phyloP scores from a whole-genome alignment of 2,888 invertebrate genomes.

The Scaptomyza parva region DNA sequence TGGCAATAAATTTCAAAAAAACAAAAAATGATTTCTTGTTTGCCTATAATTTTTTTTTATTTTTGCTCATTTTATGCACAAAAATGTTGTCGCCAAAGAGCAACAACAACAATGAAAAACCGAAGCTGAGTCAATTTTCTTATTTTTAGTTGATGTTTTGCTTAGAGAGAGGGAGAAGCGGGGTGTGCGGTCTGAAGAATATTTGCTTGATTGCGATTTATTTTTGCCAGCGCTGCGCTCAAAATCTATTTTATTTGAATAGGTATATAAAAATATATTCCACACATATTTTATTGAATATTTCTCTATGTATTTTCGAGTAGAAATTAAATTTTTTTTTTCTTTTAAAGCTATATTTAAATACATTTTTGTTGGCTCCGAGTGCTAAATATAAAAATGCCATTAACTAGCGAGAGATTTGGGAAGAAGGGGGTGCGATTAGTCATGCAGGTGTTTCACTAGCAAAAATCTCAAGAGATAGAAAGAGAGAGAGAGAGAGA shows the following conservation, averaged over 20 bases:
- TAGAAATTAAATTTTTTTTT: slow-evolving; percentile 43
- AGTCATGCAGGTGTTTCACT: slow-evolving; percentile 69
- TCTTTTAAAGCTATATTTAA: slow-evolving; percentile 64
- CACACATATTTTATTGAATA: slow-evolving; percentile 47
- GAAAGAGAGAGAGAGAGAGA: no score
- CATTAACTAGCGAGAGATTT: slow-evolving; percentile 24
- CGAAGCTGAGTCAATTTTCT: slow-evolving; percentile 74
- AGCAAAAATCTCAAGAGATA: background rate
- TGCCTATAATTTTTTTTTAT: slow-evolving; percentile 22
- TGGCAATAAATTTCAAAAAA: slow-evolving; percentile 78
- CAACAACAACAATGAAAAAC: slow-evolving; percentile 42
- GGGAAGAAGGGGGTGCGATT: slow-evolving; percentile 20
- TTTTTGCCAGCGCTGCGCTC: slow-evolving; percentile 50
- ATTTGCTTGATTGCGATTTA: slow-evolving; percentile 56
- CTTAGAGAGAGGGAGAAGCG: background rate
- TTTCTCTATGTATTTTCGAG: slow-evolving; percentile 20
- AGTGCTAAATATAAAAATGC: slow-evolving; percentile 61
- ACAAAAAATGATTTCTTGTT: slow-evolving; percentile 56
- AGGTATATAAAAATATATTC: slow-evolving; percentile 13
- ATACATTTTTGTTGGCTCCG: slow-evolving; percentile 52
- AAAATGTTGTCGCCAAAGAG: slow-evolving; percentile 60
- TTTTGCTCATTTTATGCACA: slow-evolving; percentile 28
- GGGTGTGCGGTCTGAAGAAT: background rate
- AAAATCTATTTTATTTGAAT: slow-evolving; percentile 40
- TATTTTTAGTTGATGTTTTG: slow-evolving; percentile 72